Evolutionary conservation across 1,140 invertebrate genomes (phyloP).

Genomic region (Meloidogyne chitwoodi): DNA sequence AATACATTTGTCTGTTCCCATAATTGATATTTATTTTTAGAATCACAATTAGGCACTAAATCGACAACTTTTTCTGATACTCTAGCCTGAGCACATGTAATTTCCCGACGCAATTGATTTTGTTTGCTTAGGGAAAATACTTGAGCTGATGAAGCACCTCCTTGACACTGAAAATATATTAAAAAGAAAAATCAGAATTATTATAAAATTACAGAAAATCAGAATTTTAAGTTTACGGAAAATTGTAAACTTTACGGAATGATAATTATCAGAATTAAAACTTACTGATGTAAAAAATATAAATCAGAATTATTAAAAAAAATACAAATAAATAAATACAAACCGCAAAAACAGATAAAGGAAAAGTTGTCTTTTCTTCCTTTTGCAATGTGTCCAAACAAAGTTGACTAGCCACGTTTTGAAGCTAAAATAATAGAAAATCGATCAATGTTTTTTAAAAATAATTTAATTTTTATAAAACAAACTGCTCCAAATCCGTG

Average conservation of each 20-base stretch:
- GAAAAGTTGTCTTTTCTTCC: conserved; percentile 50
- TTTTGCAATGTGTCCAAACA: conserved; percentile 57
- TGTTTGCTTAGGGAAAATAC: conserved; percentile 55
- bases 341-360: conserved; percentile 35
- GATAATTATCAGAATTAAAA: not conserved
- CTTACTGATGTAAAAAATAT: not conserved
- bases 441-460: not conserved
- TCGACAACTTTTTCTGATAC: conserved; percentile 14
- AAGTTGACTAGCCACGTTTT: conserved; percentile 38
- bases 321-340: not conserved
- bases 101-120: conserved; percentile 45
- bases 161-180: conserved; percentile 43
- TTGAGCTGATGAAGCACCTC: conserved; percentile 52
- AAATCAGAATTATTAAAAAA: not conserved
- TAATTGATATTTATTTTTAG: conserved; percentile 20
- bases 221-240: too few species aligned
- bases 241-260: not conserved
- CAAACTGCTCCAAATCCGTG: conserved; percentile 70
- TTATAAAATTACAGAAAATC: too few species aligned
- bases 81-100: conserved; percentile 43
- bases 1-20: conserved; percentile 39
- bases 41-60: conserved; percentile 2
- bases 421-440: conserved; percentile 31
- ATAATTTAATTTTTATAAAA: conserved; percentile 62
- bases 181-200: not conserved